Percentiles rank a stretch among this genome's conserved stretches.
Evolutionary conservation across 2,888 invertebrate genomes (phyloP).

Genomic region (Andricus curvator): DNA sequence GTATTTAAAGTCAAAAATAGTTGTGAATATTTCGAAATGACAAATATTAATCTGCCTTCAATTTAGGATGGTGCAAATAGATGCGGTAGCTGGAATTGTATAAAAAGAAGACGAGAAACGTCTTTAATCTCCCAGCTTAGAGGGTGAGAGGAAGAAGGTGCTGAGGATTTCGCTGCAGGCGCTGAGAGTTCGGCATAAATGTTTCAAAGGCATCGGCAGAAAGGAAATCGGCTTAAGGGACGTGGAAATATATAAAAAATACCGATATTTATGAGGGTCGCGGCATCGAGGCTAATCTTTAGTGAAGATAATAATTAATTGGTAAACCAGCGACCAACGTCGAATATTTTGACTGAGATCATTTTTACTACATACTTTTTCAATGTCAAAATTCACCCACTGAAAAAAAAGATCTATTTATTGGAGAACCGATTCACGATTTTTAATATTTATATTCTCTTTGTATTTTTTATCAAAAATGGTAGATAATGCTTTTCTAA

Average conservation of each 20-base stretch:
- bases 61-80: not conserved
- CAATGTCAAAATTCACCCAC: conserved; percentile 36
- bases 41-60: conserved; percentile 8
- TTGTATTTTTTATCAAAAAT: not conserved
- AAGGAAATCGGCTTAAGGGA: conserved; percentile 77
- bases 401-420: not conserved
- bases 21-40: not conserved
- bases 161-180: conserved; percentile 59
- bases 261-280: conserved; percentile 78
- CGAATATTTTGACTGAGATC: conserved; percentile 72
- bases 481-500: no score
- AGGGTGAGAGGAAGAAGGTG: conserved; percentile 62
- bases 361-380: conserved; percentile 53
- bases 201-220: conserved; percentile 73
- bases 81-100: conserved; percentile 51
- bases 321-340: conserved; percentile 62
- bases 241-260: conserved; percentile 70
- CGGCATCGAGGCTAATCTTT: conserved; percentile 77
- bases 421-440: not conserved
- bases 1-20: not conserved
- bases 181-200: conserved; percentile 67
- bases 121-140: conserved; percentile 75
- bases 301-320: conserved; percentile 77
- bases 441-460: not conserved
- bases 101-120: conserved; percentile 64